Percentiles rank a stretch among this genome's conserved stretches.
Conservation (phyloP, 2,888 invertebrate species). For the Tupiocoris notatus region DNA sequence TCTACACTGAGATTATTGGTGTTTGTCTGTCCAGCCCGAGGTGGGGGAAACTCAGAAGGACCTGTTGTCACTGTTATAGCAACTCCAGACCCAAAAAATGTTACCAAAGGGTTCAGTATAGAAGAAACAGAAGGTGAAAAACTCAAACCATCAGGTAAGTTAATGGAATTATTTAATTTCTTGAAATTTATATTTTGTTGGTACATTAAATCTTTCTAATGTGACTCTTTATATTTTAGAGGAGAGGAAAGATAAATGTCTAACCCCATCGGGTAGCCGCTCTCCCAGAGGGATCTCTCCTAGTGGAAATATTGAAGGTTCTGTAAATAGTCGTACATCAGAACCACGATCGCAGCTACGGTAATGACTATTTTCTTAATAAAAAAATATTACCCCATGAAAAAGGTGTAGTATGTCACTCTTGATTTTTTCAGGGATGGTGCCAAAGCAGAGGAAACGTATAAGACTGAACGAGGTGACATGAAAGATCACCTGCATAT, state of each 20-base stretch:
- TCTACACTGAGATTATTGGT: too few species aligned
- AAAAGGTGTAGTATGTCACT: too few species aligned
- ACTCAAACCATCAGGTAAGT: conserved; percentile 16
- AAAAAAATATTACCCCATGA: too few species aligned
- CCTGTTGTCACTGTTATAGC: conserved; percentile 47
- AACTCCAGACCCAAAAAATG: conserved; percentile 45
- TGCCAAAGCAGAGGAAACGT: conserved; percentile 62
- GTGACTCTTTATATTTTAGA: too few species aligned
- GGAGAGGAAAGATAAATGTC: conserved; percentile 32
- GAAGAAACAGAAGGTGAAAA: conserved; percentile 2
- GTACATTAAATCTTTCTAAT: too few species aligned
- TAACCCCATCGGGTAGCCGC: conserved; percentile 8
- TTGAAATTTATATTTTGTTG: too few species aligned
- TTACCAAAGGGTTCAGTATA: conserved; percentile 47
- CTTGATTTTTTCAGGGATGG: conserved; percentile 31
- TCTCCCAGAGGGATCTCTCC: conserved; percentile 21
- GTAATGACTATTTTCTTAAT: neutral
- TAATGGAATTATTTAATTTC: too few species aligned
- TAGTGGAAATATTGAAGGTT: neutral
- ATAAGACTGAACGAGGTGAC: conserved; percentile 71
- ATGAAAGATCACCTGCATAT: conserved; percentile 85
- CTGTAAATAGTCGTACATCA: neutral
- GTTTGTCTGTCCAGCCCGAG: neutral
- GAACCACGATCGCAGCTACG: conserved; percentile 7
- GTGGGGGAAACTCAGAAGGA: neutral